Base-by-base conservation (phyloP, 2,113 vertebrate species). In the Pycnonotus jocosus region DNA sequence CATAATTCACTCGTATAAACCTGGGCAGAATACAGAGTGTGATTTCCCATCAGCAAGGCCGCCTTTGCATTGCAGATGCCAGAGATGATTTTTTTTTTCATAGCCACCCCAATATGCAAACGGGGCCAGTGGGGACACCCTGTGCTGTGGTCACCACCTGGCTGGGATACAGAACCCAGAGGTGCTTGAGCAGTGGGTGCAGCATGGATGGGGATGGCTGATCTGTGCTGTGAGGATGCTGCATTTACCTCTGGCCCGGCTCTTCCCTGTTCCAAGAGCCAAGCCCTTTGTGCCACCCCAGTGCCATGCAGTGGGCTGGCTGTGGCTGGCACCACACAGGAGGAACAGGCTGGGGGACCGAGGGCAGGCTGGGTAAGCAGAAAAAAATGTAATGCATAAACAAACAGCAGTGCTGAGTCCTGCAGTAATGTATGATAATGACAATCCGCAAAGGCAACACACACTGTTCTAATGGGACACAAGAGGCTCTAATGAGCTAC, bases 1-100 rank as follows among this genome's bases (percentile, higher is more conserved):
- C 98, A 98, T 98, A 98, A 98, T 98, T 98, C 98, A 98, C 97
- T 98, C 92, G 15, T 90, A 96, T 93, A 97, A 98, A 98, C 98
- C 98, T 97, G 98, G 97, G 96, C 95, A 94, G 98, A 98, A 98
- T 98, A 96, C 65, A 97, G 97, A 97, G 96, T 92, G 87, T 60
- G 85, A 80, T 91, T 95, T 77, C 91, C 91, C 93, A 93, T 87
- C 97, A 91, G 95, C 97, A 86, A 88, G 90, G 86, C 89, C 0
- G 89, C 87, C 69, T 94, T 96, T 51, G 96, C 97, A 69, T 31
- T 93, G 94, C 97, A 93, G 97, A 97, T 90, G 57, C 85, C 56
- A 48, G 87, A 73, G 86, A 88, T 38, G 2, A 30, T 45, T 38
- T 64, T 66, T 66, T 73, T 24, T 40, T 9, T 1, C 17, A 22